Evolutionary conservation across 1,140 invertebrate species (phyloP), one percentile per base, ranked within the genome.

Genomic region (Thrips palmi): DNA sequence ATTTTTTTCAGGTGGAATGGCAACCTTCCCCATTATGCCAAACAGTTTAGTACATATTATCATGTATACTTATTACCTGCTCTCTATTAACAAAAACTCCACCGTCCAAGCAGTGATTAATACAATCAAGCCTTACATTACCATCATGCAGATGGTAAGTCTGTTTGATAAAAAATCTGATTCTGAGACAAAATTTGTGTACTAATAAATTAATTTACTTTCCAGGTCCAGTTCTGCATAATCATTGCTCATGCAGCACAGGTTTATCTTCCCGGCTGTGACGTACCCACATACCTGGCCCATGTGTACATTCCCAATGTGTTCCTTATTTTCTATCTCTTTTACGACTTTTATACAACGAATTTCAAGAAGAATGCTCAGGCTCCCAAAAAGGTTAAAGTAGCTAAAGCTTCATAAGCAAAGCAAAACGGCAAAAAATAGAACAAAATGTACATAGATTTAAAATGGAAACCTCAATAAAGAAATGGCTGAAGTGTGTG

Each of bases 281-380:
- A 59, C 2, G 60, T 65, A 11, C 63, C 60, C 21, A 60, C 52
- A 44, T 61, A 59, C 27, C 50, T 66, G 5, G 51, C 57, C 3
- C 54, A 59, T 4, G 43, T 74, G 5, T 65, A 70, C 55, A 60
- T 75, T 43, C 55, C 64, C n/a, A 71, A 75, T 52, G 62, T 77
- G 1, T 24, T 62, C 32, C 48, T 72, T 28, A 65, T 77, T 38
- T 74, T 74, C 45, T 74, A 73, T 50, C 65, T 77, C 58, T 79
- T 79, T 49, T 70, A 68, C 42, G 60, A 74, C 29, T 78, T 77
- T 53, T 78, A 71, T 45, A 57, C n/a, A n/a, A n/a, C n/a, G n/a
- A n/a, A n/a, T n/a, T n/a, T n/a, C n/a, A n/a, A n/a, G n/a, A n/a
- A n/a, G n/a, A n/a, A n/a, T n/a, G n/a, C n/a, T n/a, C n/a, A n/a